Base-by-base conservation (phyloP, 2,113 vertebrate genomes). In the Mus pahari region DNA sequence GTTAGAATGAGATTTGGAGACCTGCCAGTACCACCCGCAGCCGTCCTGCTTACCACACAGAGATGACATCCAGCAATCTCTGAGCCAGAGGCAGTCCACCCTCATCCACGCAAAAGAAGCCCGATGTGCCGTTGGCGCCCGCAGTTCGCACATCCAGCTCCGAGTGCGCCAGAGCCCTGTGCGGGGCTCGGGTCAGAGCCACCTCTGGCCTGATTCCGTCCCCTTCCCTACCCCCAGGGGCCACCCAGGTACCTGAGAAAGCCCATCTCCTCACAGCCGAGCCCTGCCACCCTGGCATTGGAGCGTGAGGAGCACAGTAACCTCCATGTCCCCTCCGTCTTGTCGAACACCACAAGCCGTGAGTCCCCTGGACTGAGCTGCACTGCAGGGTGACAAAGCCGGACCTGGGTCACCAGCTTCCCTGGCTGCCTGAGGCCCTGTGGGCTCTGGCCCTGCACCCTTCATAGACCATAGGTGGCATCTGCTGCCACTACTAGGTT, bases 241-340 rank as follows among this genome's bases (percentile, higher is more conserved):
- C 36, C 1, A 1, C 73, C 81, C 95, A 0, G 20, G 5, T 98
- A 99, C 99, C 99, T 99, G 97, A 99, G 96, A 78, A 99, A 99
- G 90, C 99, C 99, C 98, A 99, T 99, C 98, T 99, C 99, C 95
- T 99, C 99, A 86, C 99, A 99, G 98, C 99, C 98, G 96, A 99
- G 99, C 78, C 98, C 98, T 0, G 99, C 99, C 70, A 99, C 98
- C 81, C 99, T 97, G 90, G 99, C 98, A 60, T 99, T 99, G 94
- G 98, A 98, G 31, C 98, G 94, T 0, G 99, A 99, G 42, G 99
- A 99, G 91, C 99, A 99, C 70, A 99, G 98, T 48, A 99, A 98
- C 55, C 98, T 98, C 99, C 99, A 99, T 33, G 98, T 98, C 70
- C 97, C 98, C 91, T 99, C 98, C 0, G 98, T 92, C 31, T 98